Percentiles rank a stretch among this genome's conserved stretches.
phyloP scores from a whole-genome alignment of 2,888 invertebrate genomes.

The Meta bourneti region DNA sequence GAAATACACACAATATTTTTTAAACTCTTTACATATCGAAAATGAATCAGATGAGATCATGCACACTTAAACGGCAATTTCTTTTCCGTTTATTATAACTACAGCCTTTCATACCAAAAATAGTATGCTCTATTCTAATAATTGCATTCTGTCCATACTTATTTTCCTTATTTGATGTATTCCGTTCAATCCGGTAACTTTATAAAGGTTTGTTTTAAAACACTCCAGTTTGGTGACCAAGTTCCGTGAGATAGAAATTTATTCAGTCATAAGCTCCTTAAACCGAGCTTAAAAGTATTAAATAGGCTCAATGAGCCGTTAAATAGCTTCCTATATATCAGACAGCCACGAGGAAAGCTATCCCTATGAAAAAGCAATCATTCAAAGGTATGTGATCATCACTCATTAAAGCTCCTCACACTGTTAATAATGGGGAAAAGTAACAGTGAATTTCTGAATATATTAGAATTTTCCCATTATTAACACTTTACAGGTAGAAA shows the following conservation, averaged over 20 bases:
- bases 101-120: neutral
- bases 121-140: neutral
- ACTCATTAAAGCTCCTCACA: no score
- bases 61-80: no score
- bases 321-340: neutral
- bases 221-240: neutral
- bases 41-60: no score
- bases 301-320: neutral
- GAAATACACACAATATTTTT: no score
- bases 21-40: no score
- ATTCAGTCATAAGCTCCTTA: neutral
- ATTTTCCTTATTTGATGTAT: neutral
- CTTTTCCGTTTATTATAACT: no score
- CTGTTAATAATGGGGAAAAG: no score
- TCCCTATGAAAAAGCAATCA: no score
- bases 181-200: neutral
- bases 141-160: neutral
- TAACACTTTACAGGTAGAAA: no score
- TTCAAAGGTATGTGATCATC: no score
- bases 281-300: neutral
- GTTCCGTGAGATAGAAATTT: neutral
- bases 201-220: neutral
- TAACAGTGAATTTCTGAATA: no score
- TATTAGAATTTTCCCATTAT: no score
- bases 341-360: neutral